Evolutionary conservation across 2,797 vertebrate species (phyloP), one percentile per base, ranked within the genome.

Genomic region (Fundulus diaphanus): DNA sequence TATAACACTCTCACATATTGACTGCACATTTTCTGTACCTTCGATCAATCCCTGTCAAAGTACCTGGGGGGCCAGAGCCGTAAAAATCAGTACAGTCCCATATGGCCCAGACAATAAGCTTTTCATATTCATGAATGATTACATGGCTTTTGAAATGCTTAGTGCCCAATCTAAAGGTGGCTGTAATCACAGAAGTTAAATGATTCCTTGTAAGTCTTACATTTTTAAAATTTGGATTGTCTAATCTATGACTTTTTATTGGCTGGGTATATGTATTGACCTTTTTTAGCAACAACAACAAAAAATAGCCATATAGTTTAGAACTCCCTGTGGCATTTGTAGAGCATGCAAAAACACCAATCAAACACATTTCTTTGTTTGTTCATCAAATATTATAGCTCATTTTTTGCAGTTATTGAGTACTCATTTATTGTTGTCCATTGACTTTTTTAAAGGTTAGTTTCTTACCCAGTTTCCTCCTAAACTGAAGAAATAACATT

Each of bases 41-140:
- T 82, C 54, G 88, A 92, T 94, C 93, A 88, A 94, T 95, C 90
- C 81, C 86, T 80, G 89, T 83, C 87, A 85, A 87, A 88, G 81
- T 89, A 87, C 90, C 88, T 83, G 79, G 82, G 70, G 72, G 82
- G 73, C 27, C 40, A 76, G 78, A n/a, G n/a, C n/a, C n/a, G n/a
- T n/a, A n/a, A 85, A 80, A 92, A 89, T 88, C 89, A 86, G 70
- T 71, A 8, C 78, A 71, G 78, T 88, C 88, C 72, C 76, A 76
- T 65, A 86, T 85, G 83, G 77, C 77, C 52, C 76, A 76, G 54
- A 80, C 87, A 81, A 70, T 80, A 77, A 65, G 27, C 83, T 85
- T 89, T 84, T 70, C 67, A 76, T 81, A 78, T 92, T 92, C 90
- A 79, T 80, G 76, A 80, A 86, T 87, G 89, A 93, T 93, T 94